phyloP scores from a whole-genome alignment of 2,797 vertebrate genomes.

The Acropternis orthonyx region DNA sequence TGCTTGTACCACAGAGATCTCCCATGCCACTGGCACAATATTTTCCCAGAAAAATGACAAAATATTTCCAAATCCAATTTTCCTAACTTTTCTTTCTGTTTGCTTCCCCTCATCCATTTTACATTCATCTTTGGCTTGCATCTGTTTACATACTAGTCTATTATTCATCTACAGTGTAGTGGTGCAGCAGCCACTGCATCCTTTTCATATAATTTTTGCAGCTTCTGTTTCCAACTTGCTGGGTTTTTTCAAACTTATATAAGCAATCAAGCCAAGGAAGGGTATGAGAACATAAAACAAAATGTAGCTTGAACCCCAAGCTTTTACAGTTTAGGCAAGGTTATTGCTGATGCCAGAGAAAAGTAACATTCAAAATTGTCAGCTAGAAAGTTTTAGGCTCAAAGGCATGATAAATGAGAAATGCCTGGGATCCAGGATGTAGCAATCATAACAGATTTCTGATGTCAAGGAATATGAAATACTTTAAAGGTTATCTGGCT shows the following conservation, averaged over 20 bases:
- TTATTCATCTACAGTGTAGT: slow-evolving; percentile 61
- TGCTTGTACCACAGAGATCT: neutral
- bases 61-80: slow-evolving; percentile 20
- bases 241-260: neutral
- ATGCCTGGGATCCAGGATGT: neutral
- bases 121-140: slow-evolving; percentile 24
- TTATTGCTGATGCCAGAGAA: slow-evolving; percentile 58
- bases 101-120: slow-evolving; percentile 44
- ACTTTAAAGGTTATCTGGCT: neutral
- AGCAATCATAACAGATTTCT: slow-evolving; percentile 10
- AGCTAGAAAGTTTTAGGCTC: slow-evolving; percentile 43
- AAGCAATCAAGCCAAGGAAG: slow-evolving; percentile 59
- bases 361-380: slow-evolving; percentile 12
- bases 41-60: slow-evolving; percentile 19
- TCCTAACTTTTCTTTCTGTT: slow-evolving; percentile 2
- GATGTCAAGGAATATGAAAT: neutral
- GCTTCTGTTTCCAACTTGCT: slow-evolving; percentile 49
- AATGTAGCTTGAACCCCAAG: slow-evolving; percentile 40
- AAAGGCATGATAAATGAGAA: slow-evolving; percentile 54
- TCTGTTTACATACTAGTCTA: slow-evolving; percentile 61
- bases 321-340: slow-evolving; percentile 43
- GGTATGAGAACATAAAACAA: slow-evolving; percentile 36
- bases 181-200: slow-evolving; percentile 26
- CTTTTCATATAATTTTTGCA: slow-evolving; percentile 39
- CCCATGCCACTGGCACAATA: neutral